Percentiles rank a stretch among this genome's conserved stretches.
Conservation (phyloP, 2,888 invertebrate species). For the Apodemia zela region DNA sequence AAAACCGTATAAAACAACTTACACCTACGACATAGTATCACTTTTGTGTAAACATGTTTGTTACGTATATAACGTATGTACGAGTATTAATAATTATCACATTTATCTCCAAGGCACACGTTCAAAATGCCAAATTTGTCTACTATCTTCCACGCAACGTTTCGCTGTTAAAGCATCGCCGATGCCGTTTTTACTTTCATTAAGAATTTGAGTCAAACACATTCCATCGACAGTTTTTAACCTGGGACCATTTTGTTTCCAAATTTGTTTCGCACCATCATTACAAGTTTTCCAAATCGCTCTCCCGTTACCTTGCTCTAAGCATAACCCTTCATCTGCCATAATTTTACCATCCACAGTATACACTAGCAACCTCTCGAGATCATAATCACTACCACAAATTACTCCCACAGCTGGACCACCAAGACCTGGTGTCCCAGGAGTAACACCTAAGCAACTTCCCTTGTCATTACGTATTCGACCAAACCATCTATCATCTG, state of each 20-base stretch:
- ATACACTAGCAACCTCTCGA: slow-evolving; percentile 86
- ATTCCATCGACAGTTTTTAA: slow-evolving; percentile 53
- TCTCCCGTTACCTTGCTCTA: slow-evolving; percentile 84
- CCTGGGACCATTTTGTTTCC: slow-evolving; percentile 79
- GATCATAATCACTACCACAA: slow-evolving; percentile 81
- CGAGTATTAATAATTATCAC: slow-evolving; percentile 36
- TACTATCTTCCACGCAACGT: slow-evolving; percentile 75
- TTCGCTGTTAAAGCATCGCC: slow-evolving; percentile 77
- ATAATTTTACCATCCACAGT: slow-evolving; percentile 86
- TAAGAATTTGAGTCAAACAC: slow-evolving; percentile 54
- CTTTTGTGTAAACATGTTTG: slow-evolving; percentile 4
- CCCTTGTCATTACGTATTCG: slow-evolving; percentile 83
- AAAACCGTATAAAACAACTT: slow-evolving; percentile 4
- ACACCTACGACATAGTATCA: slow-evolving; percentile 6
- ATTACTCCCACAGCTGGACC: slow-evolving; percentile 84
- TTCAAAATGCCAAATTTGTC: slow-evolving; percentile 86
- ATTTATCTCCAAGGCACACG: slow-evolving; percentile 83
- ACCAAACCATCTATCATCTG: slow-evolving; percentile 92
- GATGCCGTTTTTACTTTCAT: slow-evolving; percentile 44
- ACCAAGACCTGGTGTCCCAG: slow-evolving; percentile 83
- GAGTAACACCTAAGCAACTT: slow-evolving; percentile 54
- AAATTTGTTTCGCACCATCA: slow-evolving; percentile 84
- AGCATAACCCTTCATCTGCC: slow-evolving; percentile 93
- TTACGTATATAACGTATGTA: slow-evolving; percentile 17
- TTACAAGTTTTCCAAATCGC: slow-evolving; percentile 87